Percentiles rank a stretch among this genome's conserved stretches.
phyloP scores from a whole-genome alignment of 2,888 invertebrate genomes.

The Drosophila imparisetae region DNA sequence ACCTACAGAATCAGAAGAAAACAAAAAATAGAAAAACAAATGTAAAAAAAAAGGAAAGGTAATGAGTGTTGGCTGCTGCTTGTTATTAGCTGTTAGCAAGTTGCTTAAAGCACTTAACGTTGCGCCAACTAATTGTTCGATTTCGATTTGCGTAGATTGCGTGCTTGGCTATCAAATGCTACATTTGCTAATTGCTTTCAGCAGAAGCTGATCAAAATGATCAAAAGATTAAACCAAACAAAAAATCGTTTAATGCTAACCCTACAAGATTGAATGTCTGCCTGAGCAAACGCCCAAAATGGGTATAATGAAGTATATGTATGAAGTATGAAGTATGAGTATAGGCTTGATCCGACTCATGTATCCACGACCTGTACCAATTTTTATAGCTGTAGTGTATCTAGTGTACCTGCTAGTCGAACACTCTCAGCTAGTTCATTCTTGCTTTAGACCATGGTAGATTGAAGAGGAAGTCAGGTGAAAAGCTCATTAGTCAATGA shows the following conservation, averaged over 20 bases:
- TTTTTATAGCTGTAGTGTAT: neutral
- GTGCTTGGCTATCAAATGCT: constrained; percentile 47
- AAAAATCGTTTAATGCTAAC: constrained; percentile 48
- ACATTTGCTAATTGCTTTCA: constrained; percentile 60
- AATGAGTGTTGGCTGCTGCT: constrained; percentile 21
- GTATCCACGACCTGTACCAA: neutral
- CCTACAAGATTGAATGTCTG: constrained; percentile 1
- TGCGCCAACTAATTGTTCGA: constrained; percentile 20
- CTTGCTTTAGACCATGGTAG: constrained; percentile 35
- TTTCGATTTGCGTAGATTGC: constrained; percentile 37
- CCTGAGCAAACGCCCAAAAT: neutral
- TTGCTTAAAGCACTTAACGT: constrained; percentile 37
- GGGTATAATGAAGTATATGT: neutral
- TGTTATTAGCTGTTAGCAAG: constrained; percentile 45
- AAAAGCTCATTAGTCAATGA: constrained; percentile 72
- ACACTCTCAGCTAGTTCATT: constrained; percentile 55
- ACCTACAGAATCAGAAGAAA: neutral
- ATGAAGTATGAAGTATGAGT: too few species aligned
- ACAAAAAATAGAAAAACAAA: neutral
- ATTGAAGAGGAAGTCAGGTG: constrained; percentile 3
- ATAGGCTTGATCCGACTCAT: neutral
- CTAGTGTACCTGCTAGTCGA: constrained; percentile 1
- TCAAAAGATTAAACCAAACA: neutral
- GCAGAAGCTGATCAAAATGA: constrained; percentile 24
- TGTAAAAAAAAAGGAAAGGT: constrained; percentile 26